Conservation (phyloP, 1,140 invertebrate species). For the Chironomus striatipennis region DNA sequence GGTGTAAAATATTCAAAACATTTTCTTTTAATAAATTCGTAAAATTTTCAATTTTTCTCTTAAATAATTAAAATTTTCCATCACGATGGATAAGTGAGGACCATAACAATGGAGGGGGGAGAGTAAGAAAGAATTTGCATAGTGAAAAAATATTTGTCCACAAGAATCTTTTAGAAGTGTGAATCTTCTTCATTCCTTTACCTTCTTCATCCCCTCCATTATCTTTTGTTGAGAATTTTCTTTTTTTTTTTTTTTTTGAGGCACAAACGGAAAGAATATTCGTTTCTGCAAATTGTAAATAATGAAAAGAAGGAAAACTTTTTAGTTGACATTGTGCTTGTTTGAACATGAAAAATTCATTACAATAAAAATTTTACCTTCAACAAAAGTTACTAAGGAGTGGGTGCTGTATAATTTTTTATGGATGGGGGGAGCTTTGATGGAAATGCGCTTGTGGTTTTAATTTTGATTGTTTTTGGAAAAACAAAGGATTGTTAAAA, state of each 20-base stretch:
- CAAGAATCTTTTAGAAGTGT: neutral
- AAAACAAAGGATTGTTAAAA: too few species aligned
- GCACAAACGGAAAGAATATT: neutral
- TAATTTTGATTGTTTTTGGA: neutral
- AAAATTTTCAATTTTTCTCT: neutral
- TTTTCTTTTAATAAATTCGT: neutral
- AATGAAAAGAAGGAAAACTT: neutral
- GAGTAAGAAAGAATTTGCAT: too few species aligned
- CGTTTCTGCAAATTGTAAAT: neutral
- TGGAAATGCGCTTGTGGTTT: neutral
- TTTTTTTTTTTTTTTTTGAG: neutral
- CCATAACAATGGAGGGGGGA: too few species aligned
- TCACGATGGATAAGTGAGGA: too few species aligned
- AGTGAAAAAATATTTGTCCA: too few species aligned
- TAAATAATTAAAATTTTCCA: neutral
- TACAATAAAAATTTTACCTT: conserved; percentile 9
- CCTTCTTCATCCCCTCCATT: neutral
- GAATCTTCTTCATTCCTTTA: neutral
- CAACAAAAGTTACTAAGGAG: neutral
- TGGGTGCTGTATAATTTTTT: neutral
- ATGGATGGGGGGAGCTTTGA: neutral
- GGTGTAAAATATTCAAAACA: neutral
- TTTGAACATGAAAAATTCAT: conserved; percentile 6
- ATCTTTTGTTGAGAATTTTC: neutral
- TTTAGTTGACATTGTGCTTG: conserved; percentile 4